phyloP scores from a whole-genome alignment of 2,113 vertebrate species.

The Psophia crepitans region DNA sequence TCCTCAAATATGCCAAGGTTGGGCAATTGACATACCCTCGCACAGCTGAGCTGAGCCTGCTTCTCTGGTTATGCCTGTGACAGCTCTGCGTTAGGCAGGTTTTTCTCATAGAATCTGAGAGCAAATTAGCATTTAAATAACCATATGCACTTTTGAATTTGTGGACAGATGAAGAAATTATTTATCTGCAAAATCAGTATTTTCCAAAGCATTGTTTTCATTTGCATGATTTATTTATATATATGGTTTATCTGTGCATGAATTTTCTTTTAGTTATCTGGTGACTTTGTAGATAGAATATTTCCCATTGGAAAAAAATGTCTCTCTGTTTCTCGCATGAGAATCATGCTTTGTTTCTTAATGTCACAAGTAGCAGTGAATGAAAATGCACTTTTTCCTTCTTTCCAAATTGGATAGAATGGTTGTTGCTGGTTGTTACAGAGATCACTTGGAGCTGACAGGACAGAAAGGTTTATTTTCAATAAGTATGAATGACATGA shows the following conservation, averaged over 20 bases:
- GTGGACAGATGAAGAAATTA: background rate
- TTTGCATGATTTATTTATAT: background rate
- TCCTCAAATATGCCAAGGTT: background rate
- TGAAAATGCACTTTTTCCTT: background rate
- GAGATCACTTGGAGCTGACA: background rate
- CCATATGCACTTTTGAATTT: background rate
- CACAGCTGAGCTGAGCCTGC: background rate
- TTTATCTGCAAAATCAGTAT: background rate
- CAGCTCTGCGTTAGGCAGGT: background rate
- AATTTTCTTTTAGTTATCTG: background rate
- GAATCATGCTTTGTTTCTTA: background rate
- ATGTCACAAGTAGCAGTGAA: background rate
- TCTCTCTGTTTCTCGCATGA: background rate
- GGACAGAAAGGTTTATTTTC: background rate
- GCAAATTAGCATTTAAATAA: slow-evolving; percentile 6
- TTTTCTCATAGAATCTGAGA: background rate
- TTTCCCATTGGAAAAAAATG: background rate
- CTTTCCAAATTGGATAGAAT: background rate
- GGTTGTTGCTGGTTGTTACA: background rate
- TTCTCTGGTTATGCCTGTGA: slow-evolving; percentile 27
- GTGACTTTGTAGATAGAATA: background rate
- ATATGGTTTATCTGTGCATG: background rate
- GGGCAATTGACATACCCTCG: background rate
- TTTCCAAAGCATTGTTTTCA: background rate
- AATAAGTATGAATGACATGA: background rate